Evolutionary conservation across 2,797 vertebrate genomes (phyloP).

Genomic region (Vireo griseus): DNA sequence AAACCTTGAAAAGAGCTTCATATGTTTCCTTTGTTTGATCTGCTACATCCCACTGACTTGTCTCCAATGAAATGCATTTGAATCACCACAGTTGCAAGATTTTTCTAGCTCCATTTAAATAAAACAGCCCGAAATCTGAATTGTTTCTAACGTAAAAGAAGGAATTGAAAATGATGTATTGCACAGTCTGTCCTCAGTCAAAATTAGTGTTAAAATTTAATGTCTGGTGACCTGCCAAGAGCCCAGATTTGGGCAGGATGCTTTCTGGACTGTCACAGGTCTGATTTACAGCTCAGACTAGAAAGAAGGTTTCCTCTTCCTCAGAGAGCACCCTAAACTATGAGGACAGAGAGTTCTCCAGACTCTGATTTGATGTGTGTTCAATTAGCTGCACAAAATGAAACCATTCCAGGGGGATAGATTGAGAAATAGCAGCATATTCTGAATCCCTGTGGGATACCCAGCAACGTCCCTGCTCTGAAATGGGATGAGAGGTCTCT

Average conservation of each 20-base stretch:
- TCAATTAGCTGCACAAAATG: not conserved
- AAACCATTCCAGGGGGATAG: not conserved
- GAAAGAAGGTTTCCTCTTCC: not conserved
- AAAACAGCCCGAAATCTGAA: not conserved
- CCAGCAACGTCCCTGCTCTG: not conserved
- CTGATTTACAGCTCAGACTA: not conserved
- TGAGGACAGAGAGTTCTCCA: not conserved
- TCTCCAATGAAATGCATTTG: not conserved
- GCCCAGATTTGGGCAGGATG: not conserved
- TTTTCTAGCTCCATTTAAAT: not conserved
- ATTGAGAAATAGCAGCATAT: not conserved
- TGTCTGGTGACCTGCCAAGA: not conserved
- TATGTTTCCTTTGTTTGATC: not conserved
- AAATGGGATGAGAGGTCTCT: not conserved
- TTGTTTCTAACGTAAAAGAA: not conserved
- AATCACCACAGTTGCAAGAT: not conserved
- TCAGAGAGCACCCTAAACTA: not conserved
- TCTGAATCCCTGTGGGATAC: not conserved
- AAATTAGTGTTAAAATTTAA: not conserved
- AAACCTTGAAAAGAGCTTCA: not conserved
- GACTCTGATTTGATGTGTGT: not conserved
- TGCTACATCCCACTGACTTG: not conserved
- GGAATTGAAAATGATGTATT: not conserved
- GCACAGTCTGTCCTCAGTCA: not conserved
- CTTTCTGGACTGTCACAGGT: not conserved